Conservation (phyloP, 2,888 invertebrate species). For the Cataglyphis cursor region DNA sequence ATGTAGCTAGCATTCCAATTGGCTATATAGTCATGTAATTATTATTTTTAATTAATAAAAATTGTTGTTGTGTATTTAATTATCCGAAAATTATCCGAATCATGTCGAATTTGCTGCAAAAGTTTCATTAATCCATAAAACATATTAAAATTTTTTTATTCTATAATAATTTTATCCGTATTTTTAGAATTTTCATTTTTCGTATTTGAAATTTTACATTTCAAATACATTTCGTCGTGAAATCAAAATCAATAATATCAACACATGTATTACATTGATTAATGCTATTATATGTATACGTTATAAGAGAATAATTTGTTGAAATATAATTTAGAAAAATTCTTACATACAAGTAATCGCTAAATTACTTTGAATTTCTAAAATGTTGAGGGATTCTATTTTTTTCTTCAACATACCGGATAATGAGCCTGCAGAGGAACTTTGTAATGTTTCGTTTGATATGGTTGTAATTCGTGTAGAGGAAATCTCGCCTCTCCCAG, state of each 20-base stretch:
- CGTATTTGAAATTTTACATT: background rate
- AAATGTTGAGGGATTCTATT: background rate
- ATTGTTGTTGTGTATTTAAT: too few species aligned
- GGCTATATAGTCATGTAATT: too few species aligned
- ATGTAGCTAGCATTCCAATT: too few species aligned
- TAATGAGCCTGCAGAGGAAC: slow-evolving; percentile 88
- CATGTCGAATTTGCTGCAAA: too few species aligned
- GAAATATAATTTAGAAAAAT: background rate
- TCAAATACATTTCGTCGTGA: background rate
- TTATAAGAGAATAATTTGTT: background rate
- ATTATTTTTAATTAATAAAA: too few species aligned
- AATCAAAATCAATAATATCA: background rate
- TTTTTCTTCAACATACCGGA: slow-evolving; percentile 82
- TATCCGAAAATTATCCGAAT: too few species aligned
- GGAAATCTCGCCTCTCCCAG: slow-evolving; percentile 91
- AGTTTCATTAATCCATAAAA: background rate
- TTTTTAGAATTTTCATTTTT: background rate
- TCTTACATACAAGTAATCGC: background rate
- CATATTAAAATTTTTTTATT: background rate
- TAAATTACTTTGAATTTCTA: background rate
- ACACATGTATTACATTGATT: background rate
- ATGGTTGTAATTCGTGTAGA: slow-evolving; percentile 87
- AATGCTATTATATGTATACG: background rate
- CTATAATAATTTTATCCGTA: background rate
- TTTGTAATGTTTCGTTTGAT: slow-evolving; percentile 88